Percentiles rank a stretch among this genome's conserved stretches.
Evolutionary conservation across 2,888 invertebrate genomes (phyloP).

Genomic region (Sericinus montela): DNA sequence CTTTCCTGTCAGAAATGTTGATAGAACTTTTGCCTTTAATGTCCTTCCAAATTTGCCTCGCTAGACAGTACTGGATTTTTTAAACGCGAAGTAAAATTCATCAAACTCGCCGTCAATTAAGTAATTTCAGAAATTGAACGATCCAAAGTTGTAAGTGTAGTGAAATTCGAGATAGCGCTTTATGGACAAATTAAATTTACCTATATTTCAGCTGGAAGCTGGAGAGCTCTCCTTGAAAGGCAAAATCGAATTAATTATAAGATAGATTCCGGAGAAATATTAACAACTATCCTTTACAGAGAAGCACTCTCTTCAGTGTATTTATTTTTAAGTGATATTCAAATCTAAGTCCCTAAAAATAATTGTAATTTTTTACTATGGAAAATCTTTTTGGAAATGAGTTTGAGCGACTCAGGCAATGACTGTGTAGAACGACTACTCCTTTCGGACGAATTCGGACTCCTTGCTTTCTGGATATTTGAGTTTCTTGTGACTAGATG

Average conservation of each 20-base stretch:
- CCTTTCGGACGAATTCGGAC: no score
- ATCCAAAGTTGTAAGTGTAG: constrained; percentile 2
- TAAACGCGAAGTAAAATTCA: constrained; percentile 9
- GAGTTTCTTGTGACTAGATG: no score
- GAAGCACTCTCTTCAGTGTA: no score
- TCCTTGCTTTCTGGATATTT: no score
- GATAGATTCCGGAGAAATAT: neutral
- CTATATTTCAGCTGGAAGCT: constrained; percentile 6
- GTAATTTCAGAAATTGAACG: constrained; percentile 5
- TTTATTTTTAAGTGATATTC: no score
- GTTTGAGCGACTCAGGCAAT: no score
- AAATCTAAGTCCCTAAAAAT: no score
- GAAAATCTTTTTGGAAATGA: no score
- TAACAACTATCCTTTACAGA: neutral
- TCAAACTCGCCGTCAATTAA: constrained; percentile 11
- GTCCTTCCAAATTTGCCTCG: constrained; percentile 1
- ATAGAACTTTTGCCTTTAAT: constrained; percentile 18
- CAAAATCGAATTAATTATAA: constrained; percentile 9
- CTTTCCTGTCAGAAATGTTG: constrained; percentile 20
- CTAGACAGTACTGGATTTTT: neutral
- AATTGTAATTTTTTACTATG: no score
- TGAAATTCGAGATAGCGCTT: constrained; percentile 10
- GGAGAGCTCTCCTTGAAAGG: neutral
- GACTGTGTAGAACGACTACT: no score
- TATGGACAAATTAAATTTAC: constrained; percentile 13